Conservation (phyloP, 53 echinoderm and acorn worm species). For the Antedon mediterranea region DNA sequence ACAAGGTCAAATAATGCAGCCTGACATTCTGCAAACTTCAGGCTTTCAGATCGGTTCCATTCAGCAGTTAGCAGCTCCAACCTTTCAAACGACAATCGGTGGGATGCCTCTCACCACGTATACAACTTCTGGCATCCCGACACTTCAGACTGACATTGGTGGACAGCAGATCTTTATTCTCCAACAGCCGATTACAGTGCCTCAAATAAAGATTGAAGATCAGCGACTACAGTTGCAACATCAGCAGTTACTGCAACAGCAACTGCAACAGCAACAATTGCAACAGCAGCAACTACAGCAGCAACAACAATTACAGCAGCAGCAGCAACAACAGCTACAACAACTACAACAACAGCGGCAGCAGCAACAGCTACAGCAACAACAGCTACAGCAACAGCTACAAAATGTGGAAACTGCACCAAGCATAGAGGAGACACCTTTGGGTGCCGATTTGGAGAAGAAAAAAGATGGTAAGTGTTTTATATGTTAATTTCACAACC, state of each 20-base stretch:
- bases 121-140: constrained; percentile 18
- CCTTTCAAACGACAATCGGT: neutral
- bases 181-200: constrained; percentile 20
- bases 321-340: constrained; percentile 5
- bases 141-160: constrained; percentile 22
- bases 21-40: neutral
- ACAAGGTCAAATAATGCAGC: neutral
- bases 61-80: neutral
- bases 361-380: neutral
- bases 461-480: constrained; percentile 43
- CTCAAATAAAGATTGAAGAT: constrained; percentile 16
- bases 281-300: constrained; percentile 13
- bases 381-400: neutral
- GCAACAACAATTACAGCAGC: constrained; percentile 2
- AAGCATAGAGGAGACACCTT: constrained; percentile 22
- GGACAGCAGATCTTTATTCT: constrained; percentile 16
- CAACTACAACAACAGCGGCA: constrained; percentile 5
- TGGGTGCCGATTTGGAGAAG: constrained; percentile 34
- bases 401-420: constrained; percentile 1
- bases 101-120: constrained; percentile 4
- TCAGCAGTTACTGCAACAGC: constrained; percentile 12
- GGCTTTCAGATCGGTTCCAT: neutral
- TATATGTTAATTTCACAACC: too few species aligned
- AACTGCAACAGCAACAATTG: constrained; percentile 10
- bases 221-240: constrained; percentile 18